These are phyloP conservation scores for Ormia ochracea DNA, from an alignment of 2,888 invertebrate genomes.

Conservation along the genomic window DNA sequence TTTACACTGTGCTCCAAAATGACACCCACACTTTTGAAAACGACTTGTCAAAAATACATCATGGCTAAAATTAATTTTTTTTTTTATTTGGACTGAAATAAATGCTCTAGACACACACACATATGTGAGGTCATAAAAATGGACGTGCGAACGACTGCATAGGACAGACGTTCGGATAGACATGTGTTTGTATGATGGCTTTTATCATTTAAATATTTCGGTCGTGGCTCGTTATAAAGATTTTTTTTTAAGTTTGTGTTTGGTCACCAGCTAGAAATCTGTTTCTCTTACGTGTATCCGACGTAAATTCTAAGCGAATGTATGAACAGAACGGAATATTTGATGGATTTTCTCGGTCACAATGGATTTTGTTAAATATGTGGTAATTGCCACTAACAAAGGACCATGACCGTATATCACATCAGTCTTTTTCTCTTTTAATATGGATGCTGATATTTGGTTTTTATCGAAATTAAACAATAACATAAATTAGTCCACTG, in stretches of 20 bases:
- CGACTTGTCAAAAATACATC: conserved; percentile 62
- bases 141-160: background rate
- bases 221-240: conserved; percentile 14
- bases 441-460: background rate
- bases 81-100: conserved; percentile 29
- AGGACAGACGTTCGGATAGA: conserved; percentile 17
- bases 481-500: conserved; percentile 39
- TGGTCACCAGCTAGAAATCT: conserved; percentile 2
- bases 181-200: conserved; percentile 40
- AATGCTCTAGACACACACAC: background rate
- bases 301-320: conserved; percentile 61
- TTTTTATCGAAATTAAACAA: conserved; percentile 7
- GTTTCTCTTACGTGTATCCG: conserved; percentile 55
- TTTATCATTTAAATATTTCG: conserved; percentile 43
- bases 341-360: conserved; percentile 64
- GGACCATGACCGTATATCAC: conserved; percentile 53
- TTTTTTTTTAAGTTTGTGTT: background rate
- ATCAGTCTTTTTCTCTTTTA: conserved; percentile 14
- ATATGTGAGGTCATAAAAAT: background rate
- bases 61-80: conserved; percentile 53
- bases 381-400: conserved; percentile 64
- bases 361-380: conserved; percentile 64
- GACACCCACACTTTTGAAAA: conserved; percentile 59
- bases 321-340: conserved; percentile 40
- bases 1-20: conserved; percentile 53